Evolutionary conservation across 2,888 invertebrate species (phyloP).

Genomic region (Pristionchus maxplancki): DNA sequence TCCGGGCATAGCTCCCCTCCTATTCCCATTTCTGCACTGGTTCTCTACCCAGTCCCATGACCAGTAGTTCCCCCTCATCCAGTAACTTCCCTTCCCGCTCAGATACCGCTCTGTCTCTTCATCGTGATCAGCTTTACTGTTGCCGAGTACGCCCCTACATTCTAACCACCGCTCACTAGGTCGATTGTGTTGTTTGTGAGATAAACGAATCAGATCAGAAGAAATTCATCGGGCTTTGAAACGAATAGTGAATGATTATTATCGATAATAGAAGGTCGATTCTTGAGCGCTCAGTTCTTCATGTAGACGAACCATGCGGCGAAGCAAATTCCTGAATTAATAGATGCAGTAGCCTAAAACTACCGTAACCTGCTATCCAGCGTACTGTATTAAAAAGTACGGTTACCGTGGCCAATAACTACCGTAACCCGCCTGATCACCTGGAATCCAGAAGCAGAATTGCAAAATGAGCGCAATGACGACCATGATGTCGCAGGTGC

Average conservation of each 20-base stretch:
- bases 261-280: not conserved
- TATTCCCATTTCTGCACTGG: not conserved
- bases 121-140: conserved; percentile 23
- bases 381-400: not conserved
- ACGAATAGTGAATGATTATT: not conserved
- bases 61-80: not conserved
- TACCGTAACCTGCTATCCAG: too few species aligned
- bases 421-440: not conserved
- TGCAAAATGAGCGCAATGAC: conserved; percentile 7
- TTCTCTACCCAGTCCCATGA: not conserved
- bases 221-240: not conserved
- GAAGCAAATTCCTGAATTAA: conserved; percentile 12
- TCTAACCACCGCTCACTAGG: not conserved
- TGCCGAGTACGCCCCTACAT: not conserved
- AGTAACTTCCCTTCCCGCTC: not conserved
- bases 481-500: conserved; percentile 30
- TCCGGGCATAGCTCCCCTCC: not conserved
- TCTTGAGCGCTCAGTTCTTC: not conserved
- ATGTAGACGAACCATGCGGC: conserved; percentile 40
- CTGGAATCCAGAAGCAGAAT: conserved; percentile 44
- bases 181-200: not conserved
- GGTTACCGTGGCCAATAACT: too few species aligned
- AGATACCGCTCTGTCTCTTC: not conserved
- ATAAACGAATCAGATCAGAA: not conserved
- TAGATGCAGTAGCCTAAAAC: too few species aligned